Evolutionary conservation across 2,888 invertebrate species (phyloP), one percentile per base, ranked within the genome.

Genomic region (Platypus cylindrus): DNA sequence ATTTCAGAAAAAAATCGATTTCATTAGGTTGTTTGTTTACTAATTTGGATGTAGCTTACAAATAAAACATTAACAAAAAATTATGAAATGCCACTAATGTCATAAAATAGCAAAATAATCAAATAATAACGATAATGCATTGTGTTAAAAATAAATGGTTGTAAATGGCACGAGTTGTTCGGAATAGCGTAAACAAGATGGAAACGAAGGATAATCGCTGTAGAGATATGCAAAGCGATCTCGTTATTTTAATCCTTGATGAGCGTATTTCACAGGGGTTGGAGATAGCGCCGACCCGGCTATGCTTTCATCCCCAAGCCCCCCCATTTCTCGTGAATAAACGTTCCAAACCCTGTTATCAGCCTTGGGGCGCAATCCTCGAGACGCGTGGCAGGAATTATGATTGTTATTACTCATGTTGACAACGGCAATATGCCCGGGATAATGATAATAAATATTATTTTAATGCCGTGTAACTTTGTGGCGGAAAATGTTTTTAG

Each of bases 181-280:
- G n/a, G n/a, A n/a, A n/a, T 46, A 46, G 49, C 53, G 55, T 58
- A 56, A 58, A 57, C 57, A 58, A 56, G 58, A 57, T 56, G 54
- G 55, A 55, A 51, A 46, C 46, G 37, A 45, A 43, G 57, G 56
- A 57, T 59, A 58, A 60, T 59, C 56, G 53, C 50, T 48, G 52
- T 49, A 49, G 53, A 55, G 60, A 60, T 60, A 60, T 60, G 59
- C 60, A 57, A 58, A 59, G 53, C 56, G 56, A 54, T 54, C 54
- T 55, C 59, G 58, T 60, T 60, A 59, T 60, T 58, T 59, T 60
- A 60, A 60, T 59, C 59, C 59, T 56, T 57, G 59, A 59, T 56
- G 56, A 56, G 52, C 57, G 58, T 59, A 59, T 58, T 54, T 59
- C 59, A 57, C 56, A 45, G 45, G 45, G 45, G 44, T 31, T 31